Evolutionary conservation across 2,113 vertebrate species (phyloP), one percentile per base, ranked within the genome.

Genomic region (Gymnogyps californianus): DNA sequence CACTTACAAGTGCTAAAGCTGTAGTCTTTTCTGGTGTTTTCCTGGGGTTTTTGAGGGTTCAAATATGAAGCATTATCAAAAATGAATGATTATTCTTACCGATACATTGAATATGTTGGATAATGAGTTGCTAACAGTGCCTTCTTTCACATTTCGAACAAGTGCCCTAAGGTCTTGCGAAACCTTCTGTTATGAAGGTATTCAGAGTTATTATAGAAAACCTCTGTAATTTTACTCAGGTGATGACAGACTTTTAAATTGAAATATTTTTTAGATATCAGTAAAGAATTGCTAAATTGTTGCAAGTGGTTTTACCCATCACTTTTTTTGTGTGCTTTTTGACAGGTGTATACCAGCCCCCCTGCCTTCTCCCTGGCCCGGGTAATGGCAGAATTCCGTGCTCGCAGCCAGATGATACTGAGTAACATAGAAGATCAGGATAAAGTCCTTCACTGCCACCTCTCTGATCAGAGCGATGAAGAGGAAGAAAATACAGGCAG

Each of bases 401-500:
- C 98, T 83, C 98, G 98, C 62, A 98, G 98, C 80, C 98, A 99
- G 44, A 98, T 99, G 96, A 97, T 98, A 78, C 88, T 99, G 95
- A 98, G 98, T 67, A 98, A 98, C 87, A 96, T 99, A 83, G 99
- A 99, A 95, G 98, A 98, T 89, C 98, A 98, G 82, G 99, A 99
- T 81, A 97, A 98, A 91, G 98, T 99, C 61, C 98, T 98, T 91
- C 98, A 98, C 88, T 98, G 96, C 55, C 96, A 97, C 20, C 95
- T 98, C 82, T 97, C 98, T 95, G 98, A 98, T 95, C 89, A 98
- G 62, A 97, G 97, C 57, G 97, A 98, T 85, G 96, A 98, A 85
- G 98, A 98, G 70, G 96, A 98, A 78, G 80, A 84, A 64, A 72
- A 85, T 42, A 83, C 66, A 79, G 92, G 96, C 90, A 96, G 80